Evolutionary conservation across 2,888 invertebrate species (phyloP), one percentile per base, ranked within the genome.

Genomic region (Xanthostigma xanthostigma): DNA sequence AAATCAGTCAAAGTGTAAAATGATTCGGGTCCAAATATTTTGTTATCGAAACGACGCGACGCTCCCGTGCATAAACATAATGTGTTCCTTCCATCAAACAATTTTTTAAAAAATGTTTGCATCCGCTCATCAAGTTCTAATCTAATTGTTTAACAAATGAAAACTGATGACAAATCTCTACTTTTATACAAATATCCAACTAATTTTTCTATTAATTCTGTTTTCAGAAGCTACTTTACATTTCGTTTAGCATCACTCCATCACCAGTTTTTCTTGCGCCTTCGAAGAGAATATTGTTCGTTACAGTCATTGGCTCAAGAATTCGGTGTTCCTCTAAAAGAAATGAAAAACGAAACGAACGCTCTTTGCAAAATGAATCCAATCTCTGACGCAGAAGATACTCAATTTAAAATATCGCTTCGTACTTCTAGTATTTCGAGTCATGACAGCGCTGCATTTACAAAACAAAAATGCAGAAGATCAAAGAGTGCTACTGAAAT

Each of bases 241-340:
- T 85, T 84, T 65, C 81, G 81, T 65, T 64, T 84, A 51, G 84
- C 84, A 9, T 84, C 84, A n/a, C 65, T 84, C 42, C 85, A 85
- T 62, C 84, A 85, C 61, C 79, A 84, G 61, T 76, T 85, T 63
- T 85, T 82, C 66, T 70, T 84, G 57, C 79, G 81, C 59, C 65
- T 84, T 45, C 76, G 82, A 60, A 79, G 81, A 40, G 84, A 84
- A 61, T 77, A 79, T 53, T 78, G 80, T 51, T 82, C 83, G 48
- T 69, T 81, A 38, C 75, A 75, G 61, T 73, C 73, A 55, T 68
- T 81, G 59, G 75, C 79, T 41, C 72, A 74, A 62, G 78, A 78
- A 60, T 68, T 78, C 51, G 74, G 73, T 54, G 71, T 73, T 52
- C 75, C 75, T 9, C 53, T 74, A 38, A 73, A 71, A 60, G 67